A percentile compares a stretch with the other conserved stretches of the same genome.
These are phyloP conservation scores for Liodrosophila aerea DNA, from an alignment of 2,888 invertebrate species.

Conservation along the genomic window DNA sequence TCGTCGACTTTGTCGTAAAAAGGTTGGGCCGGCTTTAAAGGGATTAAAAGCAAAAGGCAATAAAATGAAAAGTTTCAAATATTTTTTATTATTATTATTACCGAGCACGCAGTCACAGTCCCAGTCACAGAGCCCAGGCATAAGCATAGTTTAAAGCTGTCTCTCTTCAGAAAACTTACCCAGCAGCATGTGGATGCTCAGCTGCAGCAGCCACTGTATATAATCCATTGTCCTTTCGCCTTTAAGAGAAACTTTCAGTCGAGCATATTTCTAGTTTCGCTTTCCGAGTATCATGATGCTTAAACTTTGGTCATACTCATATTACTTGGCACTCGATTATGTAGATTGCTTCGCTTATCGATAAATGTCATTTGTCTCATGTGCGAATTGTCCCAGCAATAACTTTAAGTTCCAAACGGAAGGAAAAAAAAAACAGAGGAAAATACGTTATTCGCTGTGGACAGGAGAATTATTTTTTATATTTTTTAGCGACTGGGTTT, in stretches of 20 bases:
- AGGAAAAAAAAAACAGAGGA: too few species aligned
- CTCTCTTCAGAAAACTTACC: conserved; percentile 48
- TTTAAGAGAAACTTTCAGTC: conserved; percentile 28
- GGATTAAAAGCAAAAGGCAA: conserved; percentile 77
- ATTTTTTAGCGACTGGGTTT: conserved; percentile 42
- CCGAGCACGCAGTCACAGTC: conserved; percentile 5
- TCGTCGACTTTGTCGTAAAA: conserved; percentile 69
- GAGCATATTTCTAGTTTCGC: conserved; percentile 49
- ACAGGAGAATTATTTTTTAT: conserved; percentile 21
- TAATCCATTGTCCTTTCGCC: conserved; percentile 57
- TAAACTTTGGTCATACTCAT: conserved; percentile 29
- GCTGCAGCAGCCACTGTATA: conserved; percentile 60
- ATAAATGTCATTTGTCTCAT: conserved; percentile 52
- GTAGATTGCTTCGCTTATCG: conserved; percentile 45
- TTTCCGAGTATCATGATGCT: conserved; percentile 19
- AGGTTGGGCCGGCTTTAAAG: conserved; percentile 61
- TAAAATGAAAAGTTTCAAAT: conserved; percentile 76
- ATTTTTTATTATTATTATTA: conserved; percentile 64
- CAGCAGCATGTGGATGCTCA: conserved; percentile 61
- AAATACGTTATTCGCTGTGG: conserved; percentile 29
- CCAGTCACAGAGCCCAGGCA: conserved; percentile 11
- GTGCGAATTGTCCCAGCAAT: conserved; percentile 33
- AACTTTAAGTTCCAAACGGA: too few species aligned
- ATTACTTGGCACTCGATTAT: conserved; percentile 44
- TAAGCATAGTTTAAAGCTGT: conserved; percentile 33